phyloP scores from a whole-genome alignment of 2,797 vertebrate species.

The Schizopygopsis pylzovi region DNA sequence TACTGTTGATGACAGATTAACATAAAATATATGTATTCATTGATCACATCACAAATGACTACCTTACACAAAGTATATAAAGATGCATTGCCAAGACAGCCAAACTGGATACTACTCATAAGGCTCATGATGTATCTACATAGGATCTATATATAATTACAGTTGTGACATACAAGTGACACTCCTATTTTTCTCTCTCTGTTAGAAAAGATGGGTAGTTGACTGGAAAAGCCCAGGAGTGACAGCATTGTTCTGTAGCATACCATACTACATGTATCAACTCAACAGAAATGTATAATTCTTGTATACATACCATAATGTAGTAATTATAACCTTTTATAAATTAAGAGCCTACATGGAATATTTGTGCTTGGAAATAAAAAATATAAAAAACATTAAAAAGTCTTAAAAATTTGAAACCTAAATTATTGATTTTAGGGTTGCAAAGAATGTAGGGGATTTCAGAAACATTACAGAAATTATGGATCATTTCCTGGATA shows the following conservation, averaged over 20 bases:
- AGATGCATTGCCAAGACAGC: neutral
- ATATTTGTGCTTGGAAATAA: neutral
- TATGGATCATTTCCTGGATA: neutral
- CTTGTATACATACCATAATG: neutral
- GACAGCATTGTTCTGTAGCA: neutral
- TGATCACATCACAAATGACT: neutral
- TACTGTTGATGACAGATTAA: neutral
- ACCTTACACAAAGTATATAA: neutral
- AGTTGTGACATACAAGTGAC: neutral
- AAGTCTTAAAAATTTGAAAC: neutral
- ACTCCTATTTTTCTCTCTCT: neutral
- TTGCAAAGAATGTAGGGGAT: neutral
- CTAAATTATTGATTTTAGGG: neutral
- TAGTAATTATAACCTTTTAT: neutral
- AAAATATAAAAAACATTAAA: neutral
- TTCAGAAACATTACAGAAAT: neutral
- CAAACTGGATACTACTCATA: neutral
- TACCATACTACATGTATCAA: neutral
- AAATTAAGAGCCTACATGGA: neutral
- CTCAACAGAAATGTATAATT: neutral
- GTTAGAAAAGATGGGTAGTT: neutral
- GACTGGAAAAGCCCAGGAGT: neutral
- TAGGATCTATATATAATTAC: conserved; percentile 1
- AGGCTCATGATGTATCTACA: neutral
- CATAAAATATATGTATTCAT: no score